Evolutionary conservation across 2,113 vertebrate species (phyloP).

Genomic region (Saccopteryx bilineata): DNA sequence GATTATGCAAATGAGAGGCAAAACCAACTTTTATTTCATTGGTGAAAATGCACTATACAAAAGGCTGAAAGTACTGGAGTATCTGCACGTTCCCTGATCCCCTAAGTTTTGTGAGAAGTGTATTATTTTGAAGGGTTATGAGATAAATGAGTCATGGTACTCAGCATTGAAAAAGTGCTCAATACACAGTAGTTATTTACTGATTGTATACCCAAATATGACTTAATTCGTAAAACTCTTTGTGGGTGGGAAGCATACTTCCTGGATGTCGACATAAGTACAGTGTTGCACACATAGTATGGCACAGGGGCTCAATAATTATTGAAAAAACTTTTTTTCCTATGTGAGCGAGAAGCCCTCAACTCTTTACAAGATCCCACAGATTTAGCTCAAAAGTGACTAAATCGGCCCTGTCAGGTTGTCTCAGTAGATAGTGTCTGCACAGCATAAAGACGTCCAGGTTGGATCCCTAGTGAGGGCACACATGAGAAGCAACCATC

Average conservation of each 20-base stretch:
- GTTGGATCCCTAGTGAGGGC: no score
- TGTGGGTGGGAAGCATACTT: slow-evolving; percentile 60
- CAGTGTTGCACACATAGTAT: slow-evolving; percentile 29
- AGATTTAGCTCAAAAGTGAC: slow-evolving; percentile 59
- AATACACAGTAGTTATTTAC: slow-evolving; percentile 52
- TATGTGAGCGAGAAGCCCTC: slow-evolving; percentile 26
- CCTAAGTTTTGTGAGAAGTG: no score
- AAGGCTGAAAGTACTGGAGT: no score
- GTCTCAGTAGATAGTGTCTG: no score
- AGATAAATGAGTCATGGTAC: neutral
- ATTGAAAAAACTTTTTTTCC: slow-evolving; percentile 8
- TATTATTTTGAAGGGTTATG: slow-evolving; percentile 44
- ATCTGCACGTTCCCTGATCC: no score
- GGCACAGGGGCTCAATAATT: slow-evolving; percentile 38
- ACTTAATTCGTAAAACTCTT: slow-evolving; percentile 64
- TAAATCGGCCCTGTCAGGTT: neutral
- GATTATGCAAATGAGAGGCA: no score
- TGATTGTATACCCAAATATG: slow-evolving; percentile 39
- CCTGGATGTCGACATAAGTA: slow-evolving; percentile 59
- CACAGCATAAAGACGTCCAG: no score
- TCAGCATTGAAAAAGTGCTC: neutral
- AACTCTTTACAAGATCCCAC: slow-evolving; percentile 43
- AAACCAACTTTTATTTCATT: no score
- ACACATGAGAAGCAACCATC: no score
- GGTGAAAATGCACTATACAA: no score